Conservation (phyloP, 2,888 invertebrate species). For the Lordiphosa andalusiaca region DNA sequence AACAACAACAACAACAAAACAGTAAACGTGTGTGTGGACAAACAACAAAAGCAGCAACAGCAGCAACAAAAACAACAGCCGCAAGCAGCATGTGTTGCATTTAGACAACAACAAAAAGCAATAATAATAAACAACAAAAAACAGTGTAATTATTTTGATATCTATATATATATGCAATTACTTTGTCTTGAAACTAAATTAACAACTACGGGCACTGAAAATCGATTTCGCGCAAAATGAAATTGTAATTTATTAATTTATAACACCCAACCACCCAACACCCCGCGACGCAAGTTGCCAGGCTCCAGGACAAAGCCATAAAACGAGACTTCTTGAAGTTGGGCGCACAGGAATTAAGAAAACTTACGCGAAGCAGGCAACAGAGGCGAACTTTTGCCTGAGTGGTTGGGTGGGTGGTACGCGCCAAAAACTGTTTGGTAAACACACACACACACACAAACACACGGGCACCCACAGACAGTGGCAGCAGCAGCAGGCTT, state of each 20-base stretch:
- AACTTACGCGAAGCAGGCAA: constrained; percentile 36
- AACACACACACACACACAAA: constrained; percentile 36
- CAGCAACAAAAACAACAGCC: constrained; percentile 15
- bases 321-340: constrained; percentile 41
- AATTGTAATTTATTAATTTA: constrained; percentile 80
- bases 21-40: too few relatives aligned
- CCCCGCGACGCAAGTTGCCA: constrained; percentile 11
- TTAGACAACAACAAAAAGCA: constrained; percentile 16
- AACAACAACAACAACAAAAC: constrained; percentile 33
- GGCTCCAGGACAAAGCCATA: constrained; percentile 28
- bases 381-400: constrained; percentile 29
- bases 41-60: constrained; percentile 18
- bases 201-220: background rate
- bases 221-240: constrained; percentile 35
- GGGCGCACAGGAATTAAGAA: constrained; percentile 40
- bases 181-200: constrained; percentile 2
- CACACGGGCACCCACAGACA: constrained; percentile 11
- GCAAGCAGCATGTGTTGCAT: constrained; percentile 13
- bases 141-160: constrained; percentile 40
- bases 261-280: constrained; percentile 45
- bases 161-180: constrained; percentile 33
- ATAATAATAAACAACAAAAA: constrained; percentile 13
- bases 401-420: constrained; percentile 38
- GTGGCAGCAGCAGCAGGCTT: constrained; percentile 10
- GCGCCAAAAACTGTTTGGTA: constrained; percentile 70